These are phyloP conservation scores for Tragelaphus scriptus DNA, from an alignment of 2,113 vertebrate genomes.

Conservation along the genomic window DNA sequence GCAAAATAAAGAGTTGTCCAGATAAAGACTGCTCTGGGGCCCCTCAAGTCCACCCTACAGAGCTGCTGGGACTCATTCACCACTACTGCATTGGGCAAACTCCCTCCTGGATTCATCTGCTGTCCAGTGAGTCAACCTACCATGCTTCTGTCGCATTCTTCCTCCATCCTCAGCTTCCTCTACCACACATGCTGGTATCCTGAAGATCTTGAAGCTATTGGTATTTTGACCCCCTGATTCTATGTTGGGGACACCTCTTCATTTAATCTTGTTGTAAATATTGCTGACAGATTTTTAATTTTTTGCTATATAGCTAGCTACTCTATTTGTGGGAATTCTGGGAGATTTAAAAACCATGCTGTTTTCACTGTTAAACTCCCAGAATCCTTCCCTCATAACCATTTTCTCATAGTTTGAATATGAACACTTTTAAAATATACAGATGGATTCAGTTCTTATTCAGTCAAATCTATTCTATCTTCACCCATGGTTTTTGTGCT, in stretches of 20 bases:
- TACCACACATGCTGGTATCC: neutral
- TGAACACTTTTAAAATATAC: neutral
- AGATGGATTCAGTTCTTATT: constrained; percentile 11
- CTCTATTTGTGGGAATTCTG: neutral
- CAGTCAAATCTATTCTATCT: neutral
- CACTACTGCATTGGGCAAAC: neutral
- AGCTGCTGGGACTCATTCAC: fast-evolving
- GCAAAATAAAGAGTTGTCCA: neutral
- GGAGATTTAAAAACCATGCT: neutral
- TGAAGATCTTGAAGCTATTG: neutral
- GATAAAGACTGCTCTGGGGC: neutral
- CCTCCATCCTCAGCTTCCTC: neutral
- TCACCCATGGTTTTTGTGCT: constrained; percentile 5
- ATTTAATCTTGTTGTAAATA: neutral
- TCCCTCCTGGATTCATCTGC: neutral
- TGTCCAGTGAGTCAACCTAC: neutral
- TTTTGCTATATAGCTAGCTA: neutral
- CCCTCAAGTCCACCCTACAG: neutral
- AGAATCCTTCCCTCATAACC: neutral
- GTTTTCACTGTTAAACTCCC: neutral
- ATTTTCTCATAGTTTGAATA: neutral
- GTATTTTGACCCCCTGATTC: neutral
- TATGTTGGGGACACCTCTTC: neutral
- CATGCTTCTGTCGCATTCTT: neutral
- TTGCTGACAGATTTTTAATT: neutral